Evolutionary conservation across 2,888 invertebrate genomes (phyloP).

Genomic region (Drepanosiphum platanoidis): DNA sequence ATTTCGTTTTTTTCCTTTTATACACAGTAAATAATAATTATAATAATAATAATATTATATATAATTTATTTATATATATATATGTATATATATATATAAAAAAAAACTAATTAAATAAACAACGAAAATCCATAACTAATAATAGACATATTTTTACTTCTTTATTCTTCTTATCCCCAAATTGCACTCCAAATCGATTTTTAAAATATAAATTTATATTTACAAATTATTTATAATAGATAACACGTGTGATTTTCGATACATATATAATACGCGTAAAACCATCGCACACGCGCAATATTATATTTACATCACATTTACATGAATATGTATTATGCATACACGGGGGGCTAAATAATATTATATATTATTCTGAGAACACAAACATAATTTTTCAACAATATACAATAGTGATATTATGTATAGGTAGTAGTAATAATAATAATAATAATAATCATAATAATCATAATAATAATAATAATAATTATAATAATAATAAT

Average conservation of each 20-base stretch:
- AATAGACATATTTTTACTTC: slow-evolving; percentile 30
- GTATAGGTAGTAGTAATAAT: slow-evolving; percentile 24
- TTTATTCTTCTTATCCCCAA: slow-evolving; percentile 38
- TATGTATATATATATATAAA: slow-evolving; percentile 4
- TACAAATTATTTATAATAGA: slow-evolving; percentile 53
- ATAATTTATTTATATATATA: slow-evolving; percentile 12
- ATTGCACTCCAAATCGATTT: slow-evolving; percentile 55
- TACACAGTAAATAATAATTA: slow-evolving; percentile 42
- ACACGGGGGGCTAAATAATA: slow-evolving; percentile 19
- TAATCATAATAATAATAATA: slow-evolving; percentile 21
- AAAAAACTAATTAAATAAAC: slow-evolving; percentile 58
- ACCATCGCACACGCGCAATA: neutral
- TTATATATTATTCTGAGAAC: slow-evolving; percentile 44
- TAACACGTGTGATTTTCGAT: slow-evolving; percentile 16
- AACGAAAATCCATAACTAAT: slow-evolving; percentile 58
- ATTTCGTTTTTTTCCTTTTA: slow-evolving; percentile 27
- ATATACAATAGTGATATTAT: slow-evolving; percentile 44
- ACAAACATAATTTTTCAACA: slow-evolving; percentile 42
- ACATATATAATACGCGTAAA: slow-evolving; percentile 2
- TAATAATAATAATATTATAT: slow-evolving; percentile 33
- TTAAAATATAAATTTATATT: slow-evolving; percentile 44
- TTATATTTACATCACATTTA: slow-evolving; percentile 14
- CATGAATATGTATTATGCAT: neutral
- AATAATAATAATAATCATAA: slow-evolving; percentile 30
- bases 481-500: slow-evolving; percentile 31